A percentile compares a stretch with the other conserved stretches of the same genome.
phyloP scores from a whole-genome alignment of 2,797 vertebrate genomes.

The Vespertilio murinus region DNA sequence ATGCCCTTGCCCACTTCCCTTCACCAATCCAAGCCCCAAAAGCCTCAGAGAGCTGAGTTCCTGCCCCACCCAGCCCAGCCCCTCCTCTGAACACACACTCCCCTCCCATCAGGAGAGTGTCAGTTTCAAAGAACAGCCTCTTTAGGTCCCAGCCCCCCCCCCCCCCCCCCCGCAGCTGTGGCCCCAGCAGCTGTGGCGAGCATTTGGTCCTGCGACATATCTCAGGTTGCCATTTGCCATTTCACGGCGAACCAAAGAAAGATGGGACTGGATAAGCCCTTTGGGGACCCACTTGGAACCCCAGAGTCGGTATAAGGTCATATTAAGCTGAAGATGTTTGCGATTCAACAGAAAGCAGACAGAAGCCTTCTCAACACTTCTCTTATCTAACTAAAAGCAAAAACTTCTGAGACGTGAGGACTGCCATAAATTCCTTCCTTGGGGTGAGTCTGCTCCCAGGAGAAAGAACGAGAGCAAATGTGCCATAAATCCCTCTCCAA shows the following conservation, averaged over 20 bases:
- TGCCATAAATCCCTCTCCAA: neutral
- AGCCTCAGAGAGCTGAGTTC: neutral
- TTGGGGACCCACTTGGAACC: neutral
- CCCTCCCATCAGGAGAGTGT: neutral
- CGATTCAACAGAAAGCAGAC: neutral
- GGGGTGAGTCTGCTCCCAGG: neutral
- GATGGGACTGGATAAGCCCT: neutral
- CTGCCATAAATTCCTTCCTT: neutral
- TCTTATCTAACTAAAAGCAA: constrained; percentile 1
- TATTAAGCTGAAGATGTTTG: constrained; percentile 40
- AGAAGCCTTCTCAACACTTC: neutral
- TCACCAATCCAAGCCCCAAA: neutral
- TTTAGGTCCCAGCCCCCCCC: neutral
- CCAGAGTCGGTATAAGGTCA: neutral
- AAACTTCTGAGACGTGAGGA: constrained; percentile 4
- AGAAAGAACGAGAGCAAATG: neutral
- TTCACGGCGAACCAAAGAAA: neutral
- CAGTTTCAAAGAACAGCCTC: neutral
- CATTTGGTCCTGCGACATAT: neutral
- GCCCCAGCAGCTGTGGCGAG: neutral
- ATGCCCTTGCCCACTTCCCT: neutral
- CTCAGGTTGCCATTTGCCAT: neutral
- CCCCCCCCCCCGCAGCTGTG: neutral
- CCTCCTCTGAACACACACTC: neutral
- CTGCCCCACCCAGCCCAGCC: neutral